Percentiles rank a stretch among this genome's conserved stretches.
Evolutionary conservation across 1,140 invertebrate species (phyloP).

Genomic region (Drosophila arizonae): DNA sequence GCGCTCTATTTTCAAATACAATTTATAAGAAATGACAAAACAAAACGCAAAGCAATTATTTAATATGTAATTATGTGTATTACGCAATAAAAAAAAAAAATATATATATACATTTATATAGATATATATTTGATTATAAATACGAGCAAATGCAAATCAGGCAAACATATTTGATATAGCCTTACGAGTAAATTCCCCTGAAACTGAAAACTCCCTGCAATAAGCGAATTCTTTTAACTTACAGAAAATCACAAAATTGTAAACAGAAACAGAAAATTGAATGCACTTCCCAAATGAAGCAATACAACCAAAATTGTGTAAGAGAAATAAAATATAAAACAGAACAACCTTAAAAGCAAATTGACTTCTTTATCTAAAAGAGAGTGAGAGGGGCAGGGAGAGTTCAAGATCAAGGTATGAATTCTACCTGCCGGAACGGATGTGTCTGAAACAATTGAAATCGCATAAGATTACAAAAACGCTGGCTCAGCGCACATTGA

Average conservation of each 20-base stretch:
- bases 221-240: background rate
- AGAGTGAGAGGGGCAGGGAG: no score
- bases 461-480: constrained; percentile 50
- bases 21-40: constrained; percentile 73
- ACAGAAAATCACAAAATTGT: constrained; percentile 17
- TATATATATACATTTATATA: constrained; percentile 26
- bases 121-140: constrained; percentile 31
- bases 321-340: constrained; percentile 73
- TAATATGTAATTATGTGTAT: constrained; percentile 76
- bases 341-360: constrained; percentile 58
- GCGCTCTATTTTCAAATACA: constrained; percentile 76
- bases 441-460: constrained; percentile 9
- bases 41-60: constrained; percentile 77
- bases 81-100: constrained; percentile 52
- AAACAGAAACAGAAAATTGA: constrained; percentile 14
- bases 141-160: constrained; percentile 39
- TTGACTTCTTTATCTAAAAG: no score
- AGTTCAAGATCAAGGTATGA: background rate
- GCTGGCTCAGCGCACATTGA: constrained; percentile 37
- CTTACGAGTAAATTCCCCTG: constrained; percentile 31
- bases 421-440: constrained; percentile 1
- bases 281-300: constrained; percentile 53
- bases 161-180: constrained; percentile 34
- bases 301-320: constrained; percentile 61
- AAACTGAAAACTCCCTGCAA: background rate